These are phyloP conservation scores for Puntigrus tetrazona DNA, from an alignment of 2,113 vertebrate species.

Conservation along the genomic window DNA sequence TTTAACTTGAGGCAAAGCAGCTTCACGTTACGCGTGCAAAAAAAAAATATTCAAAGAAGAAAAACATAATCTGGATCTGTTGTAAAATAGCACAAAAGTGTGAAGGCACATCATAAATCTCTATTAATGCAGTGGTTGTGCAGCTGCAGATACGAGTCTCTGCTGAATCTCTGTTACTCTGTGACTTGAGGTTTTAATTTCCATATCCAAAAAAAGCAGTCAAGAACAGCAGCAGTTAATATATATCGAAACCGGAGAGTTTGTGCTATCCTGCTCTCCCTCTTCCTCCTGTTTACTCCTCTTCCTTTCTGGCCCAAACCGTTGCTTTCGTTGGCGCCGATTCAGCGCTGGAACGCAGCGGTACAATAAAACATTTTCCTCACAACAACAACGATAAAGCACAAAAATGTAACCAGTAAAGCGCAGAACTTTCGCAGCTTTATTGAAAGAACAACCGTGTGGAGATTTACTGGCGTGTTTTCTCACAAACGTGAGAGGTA, in stretches of 20 bases:
- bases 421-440: slow-evolving; percentile 56
- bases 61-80: too few species aligned
- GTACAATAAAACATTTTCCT: slow-evolving; percentile 70
- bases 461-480: slow-evolving; percentile 64
- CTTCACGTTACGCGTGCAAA: too few species aligned
- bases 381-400: slow-evolving; percentile 54
- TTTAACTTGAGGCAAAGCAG: too few species aligned
- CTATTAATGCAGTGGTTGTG: not conserved
- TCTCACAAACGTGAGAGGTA: slow-evolving; percentile 30
- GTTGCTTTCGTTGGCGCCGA: slow-evolving; percentile 62
- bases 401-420: slow-evolving; percentile 46
- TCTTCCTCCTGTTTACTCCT: slow-evolving; percentile 43
- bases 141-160: not conserved
- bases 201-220: slow-evolving; percentile 62
- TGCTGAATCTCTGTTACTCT: not conserved
- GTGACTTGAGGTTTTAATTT: slow-evolving; percentile 61
- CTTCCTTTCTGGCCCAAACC: slow-evolving; percentile 40
- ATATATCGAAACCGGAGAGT: slow-evolving; percentile 52
- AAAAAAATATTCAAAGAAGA: too few species aligned
- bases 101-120: not conserved
- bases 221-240: slow-evolving; percentile 69
- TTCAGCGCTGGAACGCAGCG: slow-evolving; percentile 41
- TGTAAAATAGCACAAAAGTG: too few species aligned
- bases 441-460: slow-evolving; percentile 66
- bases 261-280: slow-evolving; percentile 54